phyloP scores from a whole-genome alignment of 1,140 invertebrate species.

The Anagrus nilaparvatae region DNA sequence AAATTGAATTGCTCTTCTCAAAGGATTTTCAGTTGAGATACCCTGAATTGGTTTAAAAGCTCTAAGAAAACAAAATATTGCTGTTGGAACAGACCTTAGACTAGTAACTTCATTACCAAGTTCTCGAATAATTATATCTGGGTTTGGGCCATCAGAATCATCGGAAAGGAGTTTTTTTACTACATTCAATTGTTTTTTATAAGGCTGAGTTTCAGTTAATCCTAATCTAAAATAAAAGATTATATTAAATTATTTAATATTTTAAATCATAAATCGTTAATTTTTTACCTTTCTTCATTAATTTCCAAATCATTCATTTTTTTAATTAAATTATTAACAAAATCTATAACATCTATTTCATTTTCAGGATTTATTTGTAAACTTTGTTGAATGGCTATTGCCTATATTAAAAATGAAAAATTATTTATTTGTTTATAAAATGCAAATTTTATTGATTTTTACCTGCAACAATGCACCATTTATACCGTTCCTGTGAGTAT shows the following conservation, averaged over 20 bases:
- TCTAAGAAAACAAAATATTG: constrained; percentile 63
- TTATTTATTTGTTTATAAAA: constrained; percentile 11
- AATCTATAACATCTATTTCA: constrained; percentile 40
- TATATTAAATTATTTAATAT: constrained; percentile 4
- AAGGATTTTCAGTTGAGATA: constrained; percentile 45
- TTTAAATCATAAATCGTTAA: not conserved
- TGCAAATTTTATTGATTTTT: constrained; percentile 8
- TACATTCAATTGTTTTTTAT: constrained; percentile 40
- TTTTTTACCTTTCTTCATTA: constrained; percentile 36
- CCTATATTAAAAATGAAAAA: constrained; percentile 31
- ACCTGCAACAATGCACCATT: constrained; percentile 60
- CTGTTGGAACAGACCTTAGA: constrained; percentile 63
- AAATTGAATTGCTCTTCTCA: constrained; percentile 54
- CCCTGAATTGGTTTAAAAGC: constrained; percentile 46
- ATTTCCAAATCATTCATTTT: constrained; percentile 52
- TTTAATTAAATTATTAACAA: constrained; percentile 46
- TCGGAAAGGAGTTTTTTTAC: constrained; percentile 40
- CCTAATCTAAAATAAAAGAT: constrained; percentile 25
- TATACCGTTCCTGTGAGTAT: constrained; percentile 53
- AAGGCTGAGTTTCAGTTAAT: constrained; percentile 32
- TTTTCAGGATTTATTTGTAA: constrained; percentile 38
- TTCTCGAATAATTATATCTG: constrained; percentile 44
- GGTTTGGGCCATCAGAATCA: constrained; percentile 28
- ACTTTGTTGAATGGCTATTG: constrained; percentile 48
- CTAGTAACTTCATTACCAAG: constrained; percentile 57